Base-by-base conservation (phyloP, 2,888 invertebrate genomes). In the Atethmia centrago region DNA sequence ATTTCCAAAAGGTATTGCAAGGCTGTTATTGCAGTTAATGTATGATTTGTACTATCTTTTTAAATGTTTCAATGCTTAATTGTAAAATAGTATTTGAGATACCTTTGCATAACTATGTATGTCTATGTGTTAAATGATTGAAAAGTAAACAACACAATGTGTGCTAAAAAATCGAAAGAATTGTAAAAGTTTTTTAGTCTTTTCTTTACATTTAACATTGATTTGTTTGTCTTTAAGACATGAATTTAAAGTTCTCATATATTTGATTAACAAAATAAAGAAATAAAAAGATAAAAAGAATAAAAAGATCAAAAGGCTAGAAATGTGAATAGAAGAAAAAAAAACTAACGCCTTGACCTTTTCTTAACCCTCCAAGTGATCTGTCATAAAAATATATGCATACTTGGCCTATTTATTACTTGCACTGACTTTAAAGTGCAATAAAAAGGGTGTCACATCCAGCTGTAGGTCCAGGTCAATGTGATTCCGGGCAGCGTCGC, bases 401-500 rank as follows among this genome's bases (percentile, higher is more conserved):
- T 62, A 65, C 21, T 79, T 79, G 65, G 66, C 65, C 64, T 74
- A 62, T 61, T 74, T 65, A 65, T 49, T 51, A 62, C 49, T 74
- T 49, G 53, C 12, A 71, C 21, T 51, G 65, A 84, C 83, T 70
- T 78, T 75, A 72, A 71, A 80, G 56, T 71, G 79, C 69, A 86
- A 79, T 85, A 85, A 85, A 86, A 80, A 56, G 28, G 71, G 55
- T 86, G 92, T 86, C 93, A 82, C 87, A 89, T 95, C 95, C 85
- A 94, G 94, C 47, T 58, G 68, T 68, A 77, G 58, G 76, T 49
- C 36, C 79, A 80, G 84, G 86, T 87, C 88, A 80, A 86, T 89
- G 87, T 90, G 91, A 90, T 91, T 91, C 90, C 84, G 86, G 89
- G 83, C 80, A 83, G 88, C 88, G 88, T 85, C 90, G 90, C 91